Percentiles rank a stretch among this genome's conserved stretches.
Conservation (phyloP, 2,888 invertebrate genomes). For the Aleiodes leptofemur region DNA sequence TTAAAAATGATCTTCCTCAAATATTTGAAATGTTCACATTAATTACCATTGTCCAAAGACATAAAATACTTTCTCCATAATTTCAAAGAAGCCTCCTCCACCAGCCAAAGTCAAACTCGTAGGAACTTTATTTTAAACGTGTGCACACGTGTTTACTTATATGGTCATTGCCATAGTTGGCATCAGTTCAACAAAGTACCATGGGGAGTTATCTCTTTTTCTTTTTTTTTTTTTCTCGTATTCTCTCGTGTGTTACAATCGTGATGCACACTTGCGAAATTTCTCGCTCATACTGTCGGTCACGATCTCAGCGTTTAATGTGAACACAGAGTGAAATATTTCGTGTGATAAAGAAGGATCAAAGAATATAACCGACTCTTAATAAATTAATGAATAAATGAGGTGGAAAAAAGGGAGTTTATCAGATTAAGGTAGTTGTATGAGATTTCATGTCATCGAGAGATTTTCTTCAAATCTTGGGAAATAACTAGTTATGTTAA, state of each 20-base stretch:
- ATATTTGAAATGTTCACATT: constrained; percentile 54
- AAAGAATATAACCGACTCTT: constrained; percentile 32
- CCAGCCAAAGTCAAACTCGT: constrained; percentile 1
- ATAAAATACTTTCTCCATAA: constrained; percentile 58
- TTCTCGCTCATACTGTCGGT: constrained; percentile 42
- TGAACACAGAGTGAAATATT: constrained; percentile 41
- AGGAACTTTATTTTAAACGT: constrained; percentile 32
- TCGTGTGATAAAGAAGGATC: constrained; percentile 36
- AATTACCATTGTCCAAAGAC: constrained; percentile 62
- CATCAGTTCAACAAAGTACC: constrained; percentile 40
- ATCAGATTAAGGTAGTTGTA: too few relatives aligned
- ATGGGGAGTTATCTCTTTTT: constrained; percentile 30
- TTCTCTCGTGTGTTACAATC: constrained; percentile 30
- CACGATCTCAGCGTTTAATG: constrained; percentile 32
- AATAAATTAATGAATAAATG: constrained; percentile 7
- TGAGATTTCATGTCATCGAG: too few relatives aligned
- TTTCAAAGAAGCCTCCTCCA: constrained; percentile 2
- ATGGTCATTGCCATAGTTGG: constrained; percentile 58
- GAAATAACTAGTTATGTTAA: too few relatives aligned
- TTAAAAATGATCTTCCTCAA: background rate
- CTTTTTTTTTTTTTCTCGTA: constrained; percentile 21
- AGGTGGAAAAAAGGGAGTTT: too few relatives aligned
- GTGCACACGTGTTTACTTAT: constrained; percentile 42
- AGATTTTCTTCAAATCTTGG: too few relatives aligned
- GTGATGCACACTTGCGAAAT: constrained; percentile 48